Conservation (phyloP, 2,797 vertebrate genomes). For the Hemitrygon akajei region DNA sequence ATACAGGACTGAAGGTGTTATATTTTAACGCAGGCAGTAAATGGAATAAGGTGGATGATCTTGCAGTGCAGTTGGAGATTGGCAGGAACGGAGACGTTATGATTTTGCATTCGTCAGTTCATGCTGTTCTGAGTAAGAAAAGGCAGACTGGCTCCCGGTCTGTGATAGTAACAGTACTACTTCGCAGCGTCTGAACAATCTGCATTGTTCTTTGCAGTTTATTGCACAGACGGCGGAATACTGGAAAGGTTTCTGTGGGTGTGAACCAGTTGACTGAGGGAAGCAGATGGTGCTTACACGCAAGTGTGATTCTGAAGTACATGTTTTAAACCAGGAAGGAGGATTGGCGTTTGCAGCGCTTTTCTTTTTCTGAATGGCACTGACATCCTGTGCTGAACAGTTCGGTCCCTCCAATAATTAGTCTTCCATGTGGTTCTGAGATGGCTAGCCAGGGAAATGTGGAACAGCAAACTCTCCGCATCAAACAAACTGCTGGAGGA, state of each 20-base stretch:
- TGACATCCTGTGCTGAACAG: not conserved
- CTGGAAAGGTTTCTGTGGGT: not conserved
- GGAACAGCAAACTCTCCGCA: no score
- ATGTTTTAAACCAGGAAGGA: not conserved
- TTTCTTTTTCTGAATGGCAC: not conserved
- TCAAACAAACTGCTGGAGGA: no score
- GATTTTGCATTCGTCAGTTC: not conserved
- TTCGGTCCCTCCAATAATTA: not conserved
- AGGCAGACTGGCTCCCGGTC: not conserved
- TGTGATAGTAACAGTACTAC: not conserved
- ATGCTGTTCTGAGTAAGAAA: not conserved
- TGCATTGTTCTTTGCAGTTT: not conserved
- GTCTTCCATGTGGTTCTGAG: no score
- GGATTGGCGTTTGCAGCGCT: not conserved
- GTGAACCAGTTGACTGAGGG: not conserved
- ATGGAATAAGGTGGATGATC: no score
- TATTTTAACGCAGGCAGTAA: no score
- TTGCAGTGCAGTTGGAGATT: no score
- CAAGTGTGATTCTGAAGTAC: slow-evolving; percentile 5
- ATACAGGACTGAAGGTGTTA: no score
- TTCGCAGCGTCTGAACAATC: not conserved
- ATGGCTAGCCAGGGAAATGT: no score
- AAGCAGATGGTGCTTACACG: slow-evolving; percentile 28
- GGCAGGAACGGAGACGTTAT: not conserved
- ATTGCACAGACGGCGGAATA: not conserved